A percentile compares a stretch with the other conserved stretches of the same genome.
These are phyloP conservation scores for Platygyra sinensis DNA, from an alignment of 64 coral and sea anemone genomes.

Conservation along the genomic window DNA sequence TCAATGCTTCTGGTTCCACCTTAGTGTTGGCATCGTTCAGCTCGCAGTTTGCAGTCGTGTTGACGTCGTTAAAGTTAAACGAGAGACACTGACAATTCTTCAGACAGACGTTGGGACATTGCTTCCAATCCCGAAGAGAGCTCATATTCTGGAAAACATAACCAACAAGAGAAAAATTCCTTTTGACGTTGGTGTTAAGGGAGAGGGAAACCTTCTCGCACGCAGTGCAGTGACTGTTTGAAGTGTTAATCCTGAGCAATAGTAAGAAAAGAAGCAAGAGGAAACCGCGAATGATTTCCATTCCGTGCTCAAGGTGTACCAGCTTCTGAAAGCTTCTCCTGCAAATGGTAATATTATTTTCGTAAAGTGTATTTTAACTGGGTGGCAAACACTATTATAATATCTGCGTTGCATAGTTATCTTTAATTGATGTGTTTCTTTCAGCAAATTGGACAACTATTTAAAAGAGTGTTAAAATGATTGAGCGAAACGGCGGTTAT, in stretches of 20 bases:
- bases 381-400: too few relatives aligned
- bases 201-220: not conserved
- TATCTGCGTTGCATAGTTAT: too few relatives aligned
- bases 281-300: too few relatives aligned
- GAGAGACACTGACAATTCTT: slow-evolving; percentile 7
- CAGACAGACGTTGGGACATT: not conserved
- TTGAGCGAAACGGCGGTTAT: too few relatives aligned
- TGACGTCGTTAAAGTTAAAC: slow-evolving; percentile 4
- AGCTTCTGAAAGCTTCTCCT: too few relatives aligned
- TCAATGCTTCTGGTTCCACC: not conserved
- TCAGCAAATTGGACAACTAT: too few relatives aligned
- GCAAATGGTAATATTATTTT: too few relatives aligned
- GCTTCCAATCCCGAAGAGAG: not conserved
- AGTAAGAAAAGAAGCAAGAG: too few relatives aligned
- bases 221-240: not conserved
- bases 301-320: too few relatives aligned
- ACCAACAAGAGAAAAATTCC: not conserved
- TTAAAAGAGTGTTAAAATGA: too few relatives aligned
- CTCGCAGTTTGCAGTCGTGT: slow-evolving; percentile 6
- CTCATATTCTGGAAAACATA: not conserved
- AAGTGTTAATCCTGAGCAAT: not conserved
- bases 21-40: slow-evolving; percentile 6
- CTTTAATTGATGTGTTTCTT: too few relatives aligned
- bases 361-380: too few relatives aligned
- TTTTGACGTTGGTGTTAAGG: not conserved